Conservation (phyloP, 2,888 invertebrate species). For the Heliconius sara region DNA sequence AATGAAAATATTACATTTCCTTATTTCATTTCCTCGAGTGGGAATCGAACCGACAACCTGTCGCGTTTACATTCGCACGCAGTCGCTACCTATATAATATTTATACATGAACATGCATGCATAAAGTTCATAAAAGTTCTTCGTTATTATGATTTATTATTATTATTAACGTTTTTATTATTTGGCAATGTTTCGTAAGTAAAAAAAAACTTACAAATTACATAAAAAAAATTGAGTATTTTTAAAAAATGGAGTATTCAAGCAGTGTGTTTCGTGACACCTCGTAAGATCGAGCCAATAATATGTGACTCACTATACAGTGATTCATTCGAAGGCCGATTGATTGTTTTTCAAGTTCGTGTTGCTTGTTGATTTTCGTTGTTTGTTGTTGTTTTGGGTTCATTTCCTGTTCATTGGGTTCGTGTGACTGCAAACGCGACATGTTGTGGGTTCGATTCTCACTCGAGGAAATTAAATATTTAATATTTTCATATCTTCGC, state of each 20-base stretch:
- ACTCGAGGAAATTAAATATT: too few species aligned
- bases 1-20: too few species aligned
- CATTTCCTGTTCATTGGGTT: too few species aligned
- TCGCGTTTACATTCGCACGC: too few species aligned
- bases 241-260: not conserved
- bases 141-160: not conserved
- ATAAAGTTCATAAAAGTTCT: too few species aligned
- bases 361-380: slow-evolving; percentile 42
- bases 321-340: slow-evolving; percentile 52
- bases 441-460: too few species aligned
- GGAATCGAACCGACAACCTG: too few species aligned
- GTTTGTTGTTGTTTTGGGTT: slow-evolving; percentile 6
- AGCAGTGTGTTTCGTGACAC: slow-evolving; percentile 38
- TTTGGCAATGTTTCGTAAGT: not conserved
- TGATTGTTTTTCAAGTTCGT: slow-evolving; percentile 46
- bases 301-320: slow-evolving; percentile 49
- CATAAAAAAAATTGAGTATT: not conserved
- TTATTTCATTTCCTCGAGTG: too few species aligned
- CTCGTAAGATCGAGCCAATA: slow-evolving; percentile 32
- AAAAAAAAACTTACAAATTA: not conserved
- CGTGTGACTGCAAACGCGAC: too few species aligned
- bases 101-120: too few species aligned
- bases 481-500: too few species aligned
- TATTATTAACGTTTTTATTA: not conserved
- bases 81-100: too few species aligned